Percentiles rank a stretch among this genome's conserved stretches.
These are phyloP conservation scores for Aphodius granarius DNA, from an alignment of 2,888 invertebrate genomes.

Conservation along the genomic window DNA sequence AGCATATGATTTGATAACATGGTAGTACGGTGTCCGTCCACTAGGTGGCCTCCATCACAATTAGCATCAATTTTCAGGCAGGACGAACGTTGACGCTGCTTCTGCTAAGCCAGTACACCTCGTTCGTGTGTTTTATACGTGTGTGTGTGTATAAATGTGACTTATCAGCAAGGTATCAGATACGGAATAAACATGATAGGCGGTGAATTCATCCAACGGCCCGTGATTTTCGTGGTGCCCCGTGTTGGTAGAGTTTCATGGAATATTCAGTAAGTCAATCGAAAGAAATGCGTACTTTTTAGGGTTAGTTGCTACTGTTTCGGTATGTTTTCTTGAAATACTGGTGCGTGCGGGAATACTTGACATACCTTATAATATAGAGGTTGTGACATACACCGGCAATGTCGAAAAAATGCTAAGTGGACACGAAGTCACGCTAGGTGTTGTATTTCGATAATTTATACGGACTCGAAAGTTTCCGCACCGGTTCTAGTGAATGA, in stretches of 20 bases:
- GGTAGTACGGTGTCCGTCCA: neutral
- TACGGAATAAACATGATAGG: neutral
- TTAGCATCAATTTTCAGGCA: neutral
- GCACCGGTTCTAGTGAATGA: neutral
- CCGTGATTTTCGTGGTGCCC: neutral
- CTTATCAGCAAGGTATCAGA: neutral
- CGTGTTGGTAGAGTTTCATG: neutral
- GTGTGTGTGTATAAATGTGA: neutral
- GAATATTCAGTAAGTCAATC: neutral
- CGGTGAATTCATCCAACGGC: neutral
- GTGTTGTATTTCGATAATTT: neutral
- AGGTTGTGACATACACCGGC: neutral
- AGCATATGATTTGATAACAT: neutral
- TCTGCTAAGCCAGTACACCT: neutral
- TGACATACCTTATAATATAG: neutral
- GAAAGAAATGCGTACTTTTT: neutral
- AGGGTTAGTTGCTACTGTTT: neutral
- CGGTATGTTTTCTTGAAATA: neutral
- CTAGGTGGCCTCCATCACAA: neutral
- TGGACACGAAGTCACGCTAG: neutral
- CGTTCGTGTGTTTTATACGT: neutral
- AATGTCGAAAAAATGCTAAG: neutral
- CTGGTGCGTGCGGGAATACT: neutral
- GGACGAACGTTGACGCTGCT: too few species aligned
- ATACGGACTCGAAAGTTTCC: neutral